phyloP scores from a whole-genome alignment of 2,797 vertebrate genomes.

The Silurus aristotelis region DNA sequence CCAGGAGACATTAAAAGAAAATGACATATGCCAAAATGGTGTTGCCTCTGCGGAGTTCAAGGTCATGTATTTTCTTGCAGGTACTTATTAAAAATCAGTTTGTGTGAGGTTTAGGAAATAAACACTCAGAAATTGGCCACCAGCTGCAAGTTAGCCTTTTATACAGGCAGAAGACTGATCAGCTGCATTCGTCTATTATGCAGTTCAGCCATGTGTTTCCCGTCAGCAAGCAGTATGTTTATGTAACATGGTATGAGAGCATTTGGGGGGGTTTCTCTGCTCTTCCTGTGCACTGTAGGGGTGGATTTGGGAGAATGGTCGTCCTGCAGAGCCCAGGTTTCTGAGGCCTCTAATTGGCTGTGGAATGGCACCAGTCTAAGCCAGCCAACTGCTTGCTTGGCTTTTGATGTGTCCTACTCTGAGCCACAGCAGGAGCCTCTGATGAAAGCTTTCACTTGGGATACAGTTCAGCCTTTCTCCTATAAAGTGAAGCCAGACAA shows the following conservation, averaged over 20 bases:
- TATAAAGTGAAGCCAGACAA: slow-evolving; percentile 58
- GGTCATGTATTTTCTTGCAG: slow-evolving; percentile 72
- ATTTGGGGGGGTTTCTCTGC: slow-evolving; percentile 13
- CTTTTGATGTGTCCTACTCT: slow-evolving; percentile 61
- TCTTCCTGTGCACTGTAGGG: slow-evolving; percentile 44
- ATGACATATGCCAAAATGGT: slow-evolving; percentile 28
- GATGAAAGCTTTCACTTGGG: slow-evolving; percentile 57
- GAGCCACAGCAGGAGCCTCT: slow-evolving; percentile 54
- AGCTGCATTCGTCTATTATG: background rate
- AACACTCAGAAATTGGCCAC: background rate
- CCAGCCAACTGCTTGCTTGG: slow-evolving; percentile 35
- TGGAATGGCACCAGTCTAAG: slow-evolving; percentile 53
- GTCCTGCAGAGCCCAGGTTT: slow-evolving; percentile 39
- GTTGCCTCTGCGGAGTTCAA: slow-evolving; percentile 64
- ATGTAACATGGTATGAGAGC: slow-evolving; percentile 36
- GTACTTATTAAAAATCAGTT: slow-evolving; percentile 59
- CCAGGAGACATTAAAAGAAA: slow-evolving; percentile 20
- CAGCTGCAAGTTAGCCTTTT: background rate
- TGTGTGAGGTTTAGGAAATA: background rate
- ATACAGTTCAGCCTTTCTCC: slow-evolving; percentile 48
- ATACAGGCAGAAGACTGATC: background rate
- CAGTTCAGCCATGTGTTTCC: slow-evolving; percentile 38
- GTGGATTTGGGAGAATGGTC: slow-evolving; percentile 48
- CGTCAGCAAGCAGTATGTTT: slow-evolving; percentile 48
- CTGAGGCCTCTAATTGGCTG: slow-evolving; percentile 61